Conservation (phyloP, 2,797 vertebrate species). For the Otolemur crassicaudatus region DNA sequence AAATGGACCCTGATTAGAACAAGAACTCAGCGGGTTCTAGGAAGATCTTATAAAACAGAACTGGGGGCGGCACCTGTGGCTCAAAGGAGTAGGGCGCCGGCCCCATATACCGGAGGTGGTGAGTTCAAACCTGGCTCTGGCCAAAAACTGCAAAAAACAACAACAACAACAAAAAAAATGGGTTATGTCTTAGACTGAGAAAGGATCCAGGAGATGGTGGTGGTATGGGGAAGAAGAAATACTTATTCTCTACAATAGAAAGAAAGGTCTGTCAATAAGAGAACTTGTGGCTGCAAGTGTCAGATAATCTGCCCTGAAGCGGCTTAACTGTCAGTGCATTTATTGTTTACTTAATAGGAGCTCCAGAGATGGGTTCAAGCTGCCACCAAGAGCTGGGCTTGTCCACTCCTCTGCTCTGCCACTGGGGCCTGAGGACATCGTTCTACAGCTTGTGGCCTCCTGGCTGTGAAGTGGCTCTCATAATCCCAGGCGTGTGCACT, state of each 20-base stretch:
- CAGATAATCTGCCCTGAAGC: no score
- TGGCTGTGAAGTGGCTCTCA: neutral
- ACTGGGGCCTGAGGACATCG: neutral
- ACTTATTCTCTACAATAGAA: neutral
- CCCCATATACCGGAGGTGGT: no score
- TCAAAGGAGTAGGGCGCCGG: no score
- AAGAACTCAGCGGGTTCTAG: neutral
- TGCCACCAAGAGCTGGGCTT: accelerated
- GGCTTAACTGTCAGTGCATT: neutral
- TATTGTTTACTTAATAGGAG: neutral
- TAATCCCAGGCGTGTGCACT: neutral
- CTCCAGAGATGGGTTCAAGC: no score
- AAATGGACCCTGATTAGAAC: no score
- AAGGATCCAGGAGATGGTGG: neutral
- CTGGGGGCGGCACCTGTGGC: neutral
- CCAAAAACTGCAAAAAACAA: no score
- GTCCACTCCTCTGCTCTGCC: neutral
- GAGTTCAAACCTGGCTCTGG: no score
- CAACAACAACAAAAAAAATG: neutral
- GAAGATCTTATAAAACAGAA: neutral
- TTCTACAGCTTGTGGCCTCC: neutral
- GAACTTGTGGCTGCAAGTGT: neutral
- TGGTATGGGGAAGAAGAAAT: neutral
- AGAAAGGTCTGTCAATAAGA: neutral
- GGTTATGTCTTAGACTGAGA: neutral